Evolutionary conservation across 2,113 vertebrate species (phyloP), one percentile per base, ranked within the genome.

Genomic region (Uria lomvia): DNA sequence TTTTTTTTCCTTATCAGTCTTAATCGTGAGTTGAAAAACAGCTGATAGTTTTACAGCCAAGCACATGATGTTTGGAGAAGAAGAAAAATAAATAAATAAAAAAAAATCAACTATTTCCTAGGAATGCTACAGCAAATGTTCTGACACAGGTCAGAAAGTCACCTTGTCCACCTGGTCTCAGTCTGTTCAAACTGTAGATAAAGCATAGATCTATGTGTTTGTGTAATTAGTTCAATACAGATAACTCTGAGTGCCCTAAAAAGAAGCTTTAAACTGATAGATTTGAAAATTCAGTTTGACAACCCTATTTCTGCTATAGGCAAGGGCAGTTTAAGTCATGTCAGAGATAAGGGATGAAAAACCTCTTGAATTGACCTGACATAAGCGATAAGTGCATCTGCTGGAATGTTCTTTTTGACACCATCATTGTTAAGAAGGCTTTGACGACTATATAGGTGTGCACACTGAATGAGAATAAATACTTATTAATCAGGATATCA

Each of bases 221-320:
- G 47, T 72, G 83, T 93, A 98, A 97, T 98, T 98, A 98, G 96
- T 96, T 97, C 88, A 96, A 74, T 80, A 92, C 16, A 95, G 96
- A 97, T 97, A 98, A 97, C 87, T 96, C 95, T 91, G 62, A 93
- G 56, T 94, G 75, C 66, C 80, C 94, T 97, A 71, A 97, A 97
- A 95, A 70, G 29, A 95, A 60, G 59, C n/a, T 96, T 97, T 97
- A 88, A 96, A 94, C 67, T 67, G 91, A 94, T 96, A 97, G 92
- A 97, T 97, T 95, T 96, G 90, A 97, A 98, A 98, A 97, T 94
- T 92, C 74, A 93, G 68, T 96, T 95, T 94, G 95, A 96, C 90
- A 97, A 75, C 34, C 66, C 96, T 97, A 83, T 90, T 97, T 96
- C 95, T 97, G 91, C 97, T 97, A 21, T 65, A 19, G 97, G 96